Base-by-base conservation (phyloP, 2,797 vertebrate species). In the Aselliscus stoliczkanus region DNA sequence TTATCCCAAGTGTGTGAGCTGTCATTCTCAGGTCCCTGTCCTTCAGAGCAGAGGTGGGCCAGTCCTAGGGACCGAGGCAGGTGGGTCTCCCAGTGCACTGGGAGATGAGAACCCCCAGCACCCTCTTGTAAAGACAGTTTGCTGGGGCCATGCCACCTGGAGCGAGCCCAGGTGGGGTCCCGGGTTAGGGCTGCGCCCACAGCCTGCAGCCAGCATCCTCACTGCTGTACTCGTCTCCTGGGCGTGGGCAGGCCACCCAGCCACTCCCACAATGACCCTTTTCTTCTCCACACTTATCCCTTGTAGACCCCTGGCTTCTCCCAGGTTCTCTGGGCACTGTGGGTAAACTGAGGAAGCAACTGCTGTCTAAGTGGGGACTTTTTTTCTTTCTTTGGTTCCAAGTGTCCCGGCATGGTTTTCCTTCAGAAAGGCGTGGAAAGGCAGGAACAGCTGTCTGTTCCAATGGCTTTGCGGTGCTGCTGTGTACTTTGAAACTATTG, bases 331-430 rank as follows among this genome's bases (percentile, higher is more conserved):
- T 14, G 44, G 23, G 60, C 42, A 4, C 18, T 8, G 4, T 27
- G 27, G 70, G 42, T 37, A 69, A 70, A 79, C 34, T 13, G 65
- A 88, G 92, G 39, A 17, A 84, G 56, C 3, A 37, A 67, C 76
- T 15, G 13, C 21, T 20, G 1, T 47, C 5, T 11, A 1, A 21
- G 39, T 2, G 70, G 50, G n/a, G 31, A 5, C 0, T 0, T 4
- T n/a, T 12, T n/a, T 4, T 31, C 31, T 31, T 31, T 47, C 44
- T 7, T 4, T 12, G 31, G 69, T 7, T 54, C 39, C 47, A 25
- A 56, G n/a, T 15, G 1, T n/a, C 27, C 39, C 11, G 14, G 42
- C 25, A 11, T 37, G 9, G 47, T 44, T 25, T 42, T 62, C 23
- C 52, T 60, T 79, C 37, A 6, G 12, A 31, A 86, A 20, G n/a